Evolutionary conservation across 2,888 invertebrate genomes (phyloP), one percentile per base, ranked within the genome.

Genomic region (Acrobasis consociella): DNA sequence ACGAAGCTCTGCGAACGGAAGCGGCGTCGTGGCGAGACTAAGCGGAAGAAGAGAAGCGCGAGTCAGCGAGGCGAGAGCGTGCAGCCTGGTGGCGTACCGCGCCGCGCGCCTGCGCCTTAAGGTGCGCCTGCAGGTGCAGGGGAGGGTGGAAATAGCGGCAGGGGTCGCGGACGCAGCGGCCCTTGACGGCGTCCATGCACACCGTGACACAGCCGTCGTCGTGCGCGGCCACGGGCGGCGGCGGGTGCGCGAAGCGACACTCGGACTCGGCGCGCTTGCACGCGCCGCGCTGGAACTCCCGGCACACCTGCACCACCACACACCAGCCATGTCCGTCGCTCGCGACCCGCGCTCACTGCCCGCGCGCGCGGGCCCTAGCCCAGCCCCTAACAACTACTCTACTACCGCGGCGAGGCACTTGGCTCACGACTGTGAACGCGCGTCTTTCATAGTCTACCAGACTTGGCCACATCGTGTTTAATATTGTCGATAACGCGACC

Each of bases 91-190:
- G 95, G 95, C 96, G 95, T 96, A 96, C 96, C 96, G 96, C 95
- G 95, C 95, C 95, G 96, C 97, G 96, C 95, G 97, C 96, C 96
- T 98, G 98, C 95, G 97, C 97, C 97, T 97, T 97, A 96, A 98
- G 97, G 97, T 97, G 97, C 96, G 97, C 97, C 97, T 97, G 97
- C 95, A 99, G 98, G 97, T 99, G 98, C 96, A 98, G 96, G 95
- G 98, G 98, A 95, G 98, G 98, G 96, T 99, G 98, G 96, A 98
- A 98, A 97, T 98, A 98, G 96, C 98, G 97, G 97, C 99, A 99
- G 95, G 97, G 97, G 95, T 98, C 98, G 95, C 98, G 97, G 95
- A 97, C 96, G 96, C 98, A 98, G 96, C 97, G 97, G 95, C 97
- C 97, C 96, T 97, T 97, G 95, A 98, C 97, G 95, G 97, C 98